These are phyloP conservation scores for Apamea crenata DNA, from an alignment of 2,888 invertebrate species.

Conservation along the genomic window DNA sequence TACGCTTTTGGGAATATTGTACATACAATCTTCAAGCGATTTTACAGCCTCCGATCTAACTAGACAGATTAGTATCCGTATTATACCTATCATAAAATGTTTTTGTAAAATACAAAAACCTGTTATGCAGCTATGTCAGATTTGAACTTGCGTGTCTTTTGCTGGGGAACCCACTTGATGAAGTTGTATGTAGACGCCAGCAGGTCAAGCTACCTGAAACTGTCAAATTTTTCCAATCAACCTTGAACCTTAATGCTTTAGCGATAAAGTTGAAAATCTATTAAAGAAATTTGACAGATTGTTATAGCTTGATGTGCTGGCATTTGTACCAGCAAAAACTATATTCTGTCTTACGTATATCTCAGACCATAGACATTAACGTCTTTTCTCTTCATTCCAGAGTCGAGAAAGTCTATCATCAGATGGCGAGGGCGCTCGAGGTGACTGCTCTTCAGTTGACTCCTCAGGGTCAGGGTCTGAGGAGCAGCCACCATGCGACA, in stretches of 20 bases:
- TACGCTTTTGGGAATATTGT: background rate
- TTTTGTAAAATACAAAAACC: background rate
- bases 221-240: too few relatives aligned
- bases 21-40: background rate
- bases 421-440: conserved; percentile 91
- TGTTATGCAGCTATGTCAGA: background rate
- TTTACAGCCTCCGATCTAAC: too few relatives aligned
- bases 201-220: too few relatives aligned
- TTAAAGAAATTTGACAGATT: too few relatives aligned
- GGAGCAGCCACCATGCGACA: conserved; percentile 95
- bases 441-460: conserved; percentile 91
- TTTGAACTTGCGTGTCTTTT: background rate
- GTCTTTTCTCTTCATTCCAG: conserved; percentile 78
- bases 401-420: conserved; percentile 93
- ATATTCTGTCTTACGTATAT: background rate
- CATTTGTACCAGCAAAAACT: background rate
- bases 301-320: too few relatives aligned
- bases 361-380: background rate
- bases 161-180: background rate
- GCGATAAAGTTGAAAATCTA: too few relatives aligned
- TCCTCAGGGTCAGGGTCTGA: conserved; percentile 90
- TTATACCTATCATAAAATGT: background rate
- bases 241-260: too few relatives aligned
- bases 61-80: too few relatives aligned
- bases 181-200: background rate